Base-by-base conservation (phyloP, 2,113 vertebrate species). In the Nannospalax galili region DNA sequence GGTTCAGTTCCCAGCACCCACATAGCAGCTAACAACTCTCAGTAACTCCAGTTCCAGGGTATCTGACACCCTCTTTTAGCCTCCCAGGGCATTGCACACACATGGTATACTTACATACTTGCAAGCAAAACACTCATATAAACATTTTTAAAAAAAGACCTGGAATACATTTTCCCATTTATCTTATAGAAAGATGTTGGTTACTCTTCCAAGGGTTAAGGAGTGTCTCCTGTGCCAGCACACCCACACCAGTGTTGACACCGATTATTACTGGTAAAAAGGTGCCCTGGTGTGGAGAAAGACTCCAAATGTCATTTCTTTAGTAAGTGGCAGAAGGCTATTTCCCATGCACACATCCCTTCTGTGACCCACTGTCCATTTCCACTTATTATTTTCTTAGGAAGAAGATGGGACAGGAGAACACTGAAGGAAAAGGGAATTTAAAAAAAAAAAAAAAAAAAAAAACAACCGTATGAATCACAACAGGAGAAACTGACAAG, bases 281-380 rank as follows among this genome's bases (percentile, higher is more conserved):
- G 69, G 28, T 62, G 81, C n/a, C n/a, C n/a, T n/a, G n/a, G n/a
- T n/a, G n/a, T n/a, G n/a, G n/a, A n/a, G n/a, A n/a, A n/a, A n/a
- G n/a, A n/a, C n/a, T n/a, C n/a, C n/a, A n/a, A n/a, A n/a, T n/a
- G 22, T 72, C 40, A 84, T 70, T 74, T 65, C 73, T 42, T 65
- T 30, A 73, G 42, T 84, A 52, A 95, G 42, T n/a, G 69, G 9
- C 17, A 87, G n/a, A n/a, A n/a, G 28, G 52, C 19, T 84, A n/a
- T 11, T 84, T 84, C 86, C 75, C 74, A n/a, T 15, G 81, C 91
- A 35, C 35, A 91, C 32, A 84, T 7, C 67, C 72, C 45, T 96
- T 85, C 73, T 70, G 35, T 72, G 42, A 95, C 80, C 8, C 56
- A 7, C 4, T 91, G 7, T 62, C 89, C 48, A 52, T 84, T 73